phyloP scores from a whole-genome alignment of 1,140 invertebrate species.

The Lasaia peninsularis region DNA sequence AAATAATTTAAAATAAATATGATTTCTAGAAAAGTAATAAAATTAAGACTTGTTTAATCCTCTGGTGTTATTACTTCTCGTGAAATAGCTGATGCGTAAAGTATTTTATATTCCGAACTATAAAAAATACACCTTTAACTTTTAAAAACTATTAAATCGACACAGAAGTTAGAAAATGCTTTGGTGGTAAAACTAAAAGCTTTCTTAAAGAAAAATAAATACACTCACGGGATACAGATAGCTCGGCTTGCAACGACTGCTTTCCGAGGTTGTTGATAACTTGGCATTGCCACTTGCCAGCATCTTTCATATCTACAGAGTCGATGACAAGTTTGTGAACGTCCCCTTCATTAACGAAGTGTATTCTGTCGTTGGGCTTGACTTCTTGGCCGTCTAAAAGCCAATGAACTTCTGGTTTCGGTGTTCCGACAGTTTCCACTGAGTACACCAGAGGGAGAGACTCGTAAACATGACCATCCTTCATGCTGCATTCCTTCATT shows the following conservation, averaged over 20 bases:
- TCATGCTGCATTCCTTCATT: slow-evolving; percentile 84
- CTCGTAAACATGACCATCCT: slow-evolving; percentile 86
- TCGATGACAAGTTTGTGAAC: slow-evolving; percentile 84
- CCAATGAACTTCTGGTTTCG: slow-evolving; percentile 88
- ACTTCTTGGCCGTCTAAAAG: slow-evolving; percentile 84
- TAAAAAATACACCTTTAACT: no score
- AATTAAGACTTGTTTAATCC: no score
- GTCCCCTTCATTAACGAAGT: slow-evolving; percentile 83
- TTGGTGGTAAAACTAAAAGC: no score
- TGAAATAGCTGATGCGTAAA: no score
- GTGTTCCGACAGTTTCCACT: slow-evolving; percentile 84
- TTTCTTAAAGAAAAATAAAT: not conserved
- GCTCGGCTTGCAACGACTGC: slow-evolving; percentile 81
- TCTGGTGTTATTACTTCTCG: no score
- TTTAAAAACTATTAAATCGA: no score
- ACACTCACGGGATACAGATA: slow-evolving; percentile 84
- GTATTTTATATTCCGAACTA: no score
- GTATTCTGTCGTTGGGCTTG: slow-evolving; percentile 79
- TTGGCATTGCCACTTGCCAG: slow-evolving; percentile 86
- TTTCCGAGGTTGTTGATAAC: slow-evolving; percentile 88
- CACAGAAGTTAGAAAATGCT: no score
- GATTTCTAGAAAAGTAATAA: not conserved
- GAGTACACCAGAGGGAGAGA: slow-evolving; percentile 85
- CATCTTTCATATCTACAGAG: slow-evolving; percentile 83
- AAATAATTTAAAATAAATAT: not conserved